These are phyloP conservation scores for Nyctibius bracteatus DNA, from an alignment of 2,113 vertebrate species.

Conservation along the genomic window DNA sequence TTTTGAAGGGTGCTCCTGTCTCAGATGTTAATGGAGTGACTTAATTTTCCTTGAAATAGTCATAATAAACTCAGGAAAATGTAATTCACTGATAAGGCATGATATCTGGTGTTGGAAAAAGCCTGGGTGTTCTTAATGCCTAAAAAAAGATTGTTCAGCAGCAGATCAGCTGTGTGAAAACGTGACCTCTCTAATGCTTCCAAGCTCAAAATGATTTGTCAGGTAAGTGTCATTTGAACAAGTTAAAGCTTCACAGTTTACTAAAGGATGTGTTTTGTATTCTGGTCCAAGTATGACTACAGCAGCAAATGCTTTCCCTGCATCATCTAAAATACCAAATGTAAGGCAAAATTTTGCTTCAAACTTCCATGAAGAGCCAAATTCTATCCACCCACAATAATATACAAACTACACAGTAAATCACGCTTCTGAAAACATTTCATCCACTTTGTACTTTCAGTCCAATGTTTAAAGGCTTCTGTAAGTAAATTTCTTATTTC, in stretches of 20 bases:
- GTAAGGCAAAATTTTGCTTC: constrained; percentile 31
- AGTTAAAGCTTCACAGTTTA: constrained; percentile 49
- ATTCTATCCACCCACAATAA: not conserved
- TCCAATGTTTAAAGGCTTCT: constrained; percentile 2
- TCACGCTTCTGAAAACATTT: constrained; percentile 1
- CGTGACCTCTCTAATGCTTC: constrained; percentile 38
- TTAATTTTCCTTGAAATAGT: constrained; percentile 51
- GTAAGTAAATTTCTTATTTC: not conserved
- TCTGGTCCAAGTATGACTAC: constrained; percentile 45
- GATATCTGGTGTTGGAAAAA: not conserved
- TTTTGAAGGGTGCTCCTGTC: constrained; percentile 31
- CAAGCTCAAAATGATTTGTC: constrained; percentile 46
- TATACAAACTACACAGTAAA: constrained; percentile 18
- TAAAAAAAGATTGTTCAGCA: not conserved
- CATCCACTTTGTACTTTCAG: not conserved
- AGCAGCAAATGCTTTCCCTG: constrained; percentile 31
- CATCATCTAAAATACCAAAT: constrained; percentile 41
- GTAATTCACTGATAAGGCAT: not conserved
- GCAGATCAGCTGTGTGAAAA: constrained; percentile 15
- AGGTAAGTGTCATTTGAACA: constrained; percentile 33
- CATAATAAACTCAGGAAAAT: constrained; percentile 22
- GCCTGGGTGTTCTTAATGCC: not conserved
- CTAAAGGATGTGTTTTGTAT: constrained; percentile 58
- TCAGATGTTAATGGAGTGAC: constrained; percentile 30
- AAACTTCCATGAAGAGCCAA: constrained; percentile 1